A percentile compares a stretch with the other conserved stretches of the same genome.
Evolutionary conservation across 2,888 invertebrate species (phyloP).

Genomic region (Chydorus sphaericus): DNA sequence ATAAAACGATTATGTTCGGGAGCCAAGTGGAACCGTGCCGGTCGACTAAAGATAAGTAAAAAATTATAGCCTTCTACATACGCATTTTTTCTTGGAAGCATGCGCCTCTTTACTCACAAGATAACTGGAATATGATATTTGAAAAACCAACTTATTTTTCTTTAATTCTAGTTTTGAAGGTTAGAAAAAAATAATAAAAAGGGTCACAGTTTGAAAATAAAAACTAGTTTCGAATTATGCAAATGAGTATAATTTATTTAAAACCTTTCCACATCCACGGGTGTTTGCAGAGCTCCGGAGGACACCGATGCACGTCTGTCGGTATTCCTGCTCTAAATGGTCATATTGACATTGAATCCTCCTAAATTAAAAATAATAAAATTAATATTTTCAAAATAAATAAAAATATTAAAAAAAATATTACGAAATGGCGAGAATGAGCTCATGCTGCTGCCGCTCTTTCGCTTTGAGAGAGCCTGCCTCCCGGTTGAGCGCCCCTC

Average conservation of each 20-base stretch:
- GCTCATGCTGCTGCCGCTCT: conserved; percentile 47
- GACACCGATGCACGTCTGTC: conserved; percentile 47
- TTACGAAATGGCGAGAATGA: conserved; percentile 48
- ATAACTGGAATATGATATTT: no score
- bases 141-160: no score
- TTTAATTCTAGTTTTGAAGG: no score
- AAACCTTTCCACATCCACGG: conserved; percentile 44
- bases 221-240: no score
- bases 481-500: conserved; percentile 25
- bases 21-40: no score
- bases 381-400: background rate
- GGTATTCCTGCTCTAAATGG: conserved; percentile 50
- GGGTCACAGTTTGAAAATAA: background rate
- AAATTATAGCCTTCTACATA: no score
- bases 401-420: conserved; percentile 24
- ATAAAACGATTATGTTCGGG: no score
- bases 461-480: conserved; percentile 46
- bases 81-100: no score
- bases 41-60: no score
- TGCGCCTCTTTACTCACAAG: no score
- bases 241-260: background rate
- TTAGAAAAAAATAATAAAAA: background rate
- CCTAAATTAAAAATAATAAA: conserved; percentile 29
- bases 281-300: conserved; percentile 44
- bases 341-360: conserved; percentile 53